Base-by-base conservation (phyloP, 2,888 invertebrate species). In the Psococerastis gibbosa region DNA sequence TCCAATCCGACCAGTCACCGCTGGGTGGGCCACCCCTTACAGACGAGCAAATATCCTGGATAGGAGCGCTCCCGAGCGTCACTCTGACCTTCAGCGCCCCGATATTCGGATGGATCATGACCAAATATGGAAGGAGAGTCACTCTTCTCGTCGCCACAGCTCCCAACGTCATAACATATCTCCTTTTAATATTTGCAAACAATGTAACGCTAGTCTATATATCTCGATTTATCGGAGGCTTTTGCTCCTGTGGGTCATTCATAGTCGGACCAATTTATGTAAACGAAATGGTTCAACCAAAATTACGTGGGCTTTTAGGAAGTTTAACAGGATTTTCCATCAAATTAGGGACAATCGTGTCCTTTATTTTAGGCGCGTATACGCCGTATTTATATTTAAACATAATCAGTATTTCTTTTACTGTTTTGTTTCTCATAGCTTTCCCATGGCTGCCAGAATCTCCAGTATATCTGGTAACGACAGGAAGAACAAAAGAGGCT, bases 381-480 rank as follows among this genome's bases (percentile, higher is more conserved):
- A 45, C 67, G 2, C 55, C 56, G 18, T 73, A 71, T 61, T 54
- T 60, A 1, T 54, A 60, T 0, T 57, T 71, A 31, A 62, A 73
- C 3, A 62, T 64, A 57, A 53, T 67, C 0, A 68, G 67, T 41
- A 51, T 67, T 11, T 35, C 66, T 0, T 48, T 68, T 4, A 65
- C 70, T 0, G 53, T 65, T 0, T 3, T 66, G 0, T 65, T 68
- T 20, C 45, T 69, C 1, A 43, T 67, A 0, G 48, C 64, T 3
- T 64, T 69, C 47, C 53, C 64, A n/a, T 55, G 59, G 55, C 48
- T 72, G 60, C 74, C 73, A 0, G 75, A 75, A 49, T 69, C 73
- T 0, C 75, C 75, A 0, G 62, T 68, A 0, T 67, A 59, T 44
- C 56, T 67, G 8, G 56, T 67, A 22, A 63, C 63, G 50, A 55